These are phyloP conservation scores for Sorex maritimensis DNA, from an alignment of 2,797 vertebrate species.

Conservation along the genomic window DNA sequence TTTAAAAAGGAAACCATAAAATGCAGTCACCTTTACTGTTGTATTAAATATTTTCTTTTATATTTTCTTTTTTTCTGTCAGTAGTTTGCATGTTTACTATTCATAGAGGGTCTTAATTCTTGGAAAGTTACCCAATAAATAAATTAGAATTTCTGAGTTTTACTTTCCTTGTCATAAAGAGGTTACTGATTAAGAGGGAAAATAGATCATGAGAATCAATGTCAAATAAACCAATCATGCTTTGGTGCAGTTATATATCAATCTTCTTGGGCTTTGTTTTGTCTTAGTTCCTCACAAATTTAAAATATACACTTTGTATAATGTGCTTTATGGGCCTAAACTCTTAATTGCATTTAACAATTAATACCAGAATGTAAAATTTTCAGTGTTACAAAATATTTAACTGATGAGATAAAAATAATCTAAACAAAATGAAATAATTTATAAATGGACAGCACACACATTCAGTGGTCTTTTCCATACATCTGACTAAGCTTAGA, in stretches of 20 bases:
- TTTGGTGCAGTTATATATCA: neutral
- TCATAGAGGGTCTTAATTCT: neutral
- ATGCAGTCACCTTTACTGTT: neutral
- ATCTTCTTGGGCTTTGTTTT: neutral
- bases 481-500: neutral
- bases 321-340: neutral
- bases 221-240: neutral
- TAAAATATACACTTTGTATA: slow-evolving; percentile 4
- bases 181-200: neutral
- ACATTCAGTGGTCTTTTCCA: neutral
- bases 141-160: neutral
- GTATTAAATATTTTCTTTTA: neutral
- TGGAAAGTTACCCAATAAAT: neutral
- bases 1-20: neutral
- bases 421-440: neutral
- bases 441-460: neutral
- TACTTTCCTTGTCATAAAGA: slow-evolving; percentile 9
- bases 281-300: neutral
- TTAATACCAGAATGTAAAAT: neutral
- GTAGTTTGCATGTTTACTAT: neutral
- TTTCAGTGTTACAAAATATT: neutral
- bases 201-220: neutral
- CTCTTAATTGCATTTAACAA: neutral
- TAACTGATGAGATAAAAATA: neutral
- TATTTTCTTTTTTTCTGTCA: slow-evolving; percentile 18